Evolutionary conservation across 2,113 vertebrate species (phyloP).

Genomic region (Colius striatus): DNA sequence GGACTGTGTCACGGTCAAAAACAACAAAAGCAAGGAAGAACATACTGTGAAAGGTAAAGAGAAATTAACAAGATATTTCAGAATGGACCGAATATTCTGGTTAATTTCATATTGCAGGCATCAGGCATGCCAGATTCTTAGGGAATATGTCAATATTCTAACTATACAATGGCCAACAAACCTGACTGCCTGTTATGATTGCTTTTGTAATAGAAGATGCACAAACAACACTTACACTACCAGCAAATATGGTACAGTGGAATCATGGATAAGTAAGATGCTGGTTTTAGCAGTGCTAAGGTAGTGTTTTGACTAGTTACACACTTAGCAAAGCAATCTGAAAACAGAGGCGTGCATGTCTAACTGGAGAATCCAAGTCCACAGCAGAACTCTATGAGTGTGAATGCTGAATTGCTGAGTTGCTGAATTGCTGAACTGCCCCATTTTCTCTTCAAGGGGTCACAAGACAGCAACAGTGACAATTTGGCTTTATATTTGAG

Average conservation of each 20-base stretch:
- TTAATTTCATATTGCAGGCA: not conserved
- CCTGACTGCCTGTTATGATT: not conserved
- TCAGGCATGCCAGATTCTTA: not conserved
- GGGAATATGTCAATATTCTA: not conserved
- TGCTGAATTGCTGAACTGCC: not conserved
- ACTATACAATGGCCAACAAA: not conserved
- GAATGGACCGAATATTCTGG: not conserved
- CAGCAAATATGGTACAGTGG: rapidly evolving
- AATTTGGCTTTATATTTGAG: not conserved
- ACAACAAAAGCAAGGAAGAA: not conserved
- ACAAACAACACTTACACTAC: rapidly evolving
- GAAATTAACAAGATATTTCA: not conserved
- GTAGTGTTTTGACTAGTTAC: not conserved
- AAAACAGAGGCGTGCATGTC: not conserved
- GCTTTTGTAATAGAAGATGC: not conserved
- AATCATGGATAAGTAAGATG: not conserved
- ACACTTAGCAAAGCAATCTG: not conserved
- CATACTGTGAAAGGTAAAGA: not conserved
- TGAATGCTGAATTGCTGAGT: not conserved
- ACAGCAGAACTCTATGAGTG: not conserved
- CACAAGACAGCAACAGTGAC: not conserved
- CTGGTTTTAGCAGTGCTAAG: not conserved
- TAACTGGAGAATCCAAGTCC: not conserved
- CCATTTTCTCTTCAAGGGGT: not conserved
- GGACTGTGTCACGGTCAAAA: not conserved